Conservation (phyloP, 2,113 vertebrate species). For the Cyrtonyx montezumae region DNA sequence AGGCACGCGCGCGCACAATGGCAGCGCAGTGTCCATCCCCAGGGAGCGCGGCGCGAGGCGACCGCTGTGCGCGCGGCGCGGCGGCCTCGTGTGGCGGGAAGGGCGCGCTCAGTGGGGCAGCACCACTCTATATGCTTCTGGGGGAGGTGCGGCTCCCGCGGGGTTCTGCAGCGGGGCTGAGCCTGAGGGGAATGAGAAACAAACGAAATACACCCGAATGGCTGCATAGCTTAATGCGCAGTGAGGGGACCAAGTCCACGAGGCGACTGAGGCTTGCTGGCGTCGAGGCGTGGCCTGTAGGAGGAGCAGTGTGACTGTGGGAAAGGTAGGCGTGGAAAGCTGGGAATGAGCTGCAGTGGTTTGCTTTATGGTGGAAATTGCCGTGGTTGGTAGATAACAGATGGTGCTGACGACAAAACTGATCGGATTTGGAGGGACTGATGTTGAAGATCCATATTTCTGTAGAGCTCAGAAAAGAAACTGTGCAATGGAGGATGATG, state of each 20-base stretch:
- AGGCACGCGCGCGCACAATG: background rate
- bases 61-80: too few relatives aligned
- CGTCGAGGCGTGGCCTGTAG: fast-evolving
- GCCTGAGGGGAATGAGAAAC: too few relatives aligned
- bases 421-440: background rate
- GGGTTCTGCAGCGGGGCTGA: too few relatives aligned
- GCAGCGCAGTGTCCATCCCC: too few relatives aligned
- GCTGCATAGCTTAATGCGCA: background rate
- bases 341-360: fast-evolving
- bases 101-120: too few relatives aligned
- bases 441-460: background rate
- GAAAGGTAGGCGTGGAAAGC: background rate
- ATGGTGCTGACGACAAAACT: background rate
- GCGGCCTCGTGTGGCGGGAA: too few relatives aligned
- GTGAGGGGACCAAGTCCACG: too few relatives aligned
- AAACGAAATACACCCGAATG: background rate
- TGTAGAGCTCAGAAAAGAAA: background rate
- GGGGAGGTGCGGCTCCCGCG: too few relatives aligned
- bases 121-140: too few relatives aligned
- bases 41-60: too few relatives aligned
- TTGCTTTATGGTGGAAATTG: background rate
- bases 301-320: background rate
- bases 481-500: background rate
- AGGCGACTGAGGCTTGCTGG: background rate
- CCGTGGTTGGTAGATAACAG: background rate